Evolutionary conservation across 2,797 vertebrate genomes (phyloP), one percentile per base, ranked within the genome.

Genomic region (Enteromius viviparus): DNA sequence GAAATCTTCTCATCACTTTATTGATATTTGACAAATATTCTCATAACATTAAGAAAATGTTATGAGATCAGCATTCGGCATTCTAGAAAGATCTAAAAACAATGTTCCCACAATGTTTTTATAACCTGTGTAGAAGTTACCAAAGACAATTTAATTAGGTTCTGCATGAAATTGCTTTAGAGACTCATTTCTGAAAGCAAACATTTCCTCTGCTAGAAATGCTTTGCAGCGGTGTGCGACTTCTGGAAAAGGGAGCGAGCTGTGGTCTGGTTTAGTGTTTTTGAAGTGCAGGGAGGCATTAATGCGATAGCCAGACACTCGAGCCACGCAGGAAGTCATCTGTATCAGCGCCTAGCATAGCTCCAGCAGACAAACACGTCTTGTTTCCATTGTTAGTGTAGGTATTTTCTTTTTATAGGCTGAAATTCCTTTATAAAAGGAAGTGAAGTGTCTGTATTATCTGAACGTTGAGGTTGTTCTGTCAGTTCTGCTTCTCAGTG

Each of bases 201-300:
- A 64, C 8, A 2, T 60, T 58, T 75, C 75, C 64, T 60, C 29
- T 78, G 49, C 62, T 74, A 71, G 68, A 85, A 81, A 88, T 86
- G 62, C 89, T 85, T 85, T 86, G 87, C 34, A 84, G 77, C 86
- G 87, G 85, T 84, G 11, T 69, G 74, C 92, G 84, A 89, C 89
- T 82, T 88, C 85, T 87, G 87, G 88, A 85, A 89, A 82, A 47
- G 76, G 49, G 78, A 75, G 80, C 64, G 69, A 17, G 68, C 75
- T 82, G 71, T 77, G 74, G 53, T 79, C 53, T 45, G 26, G 74
- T 70, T 51, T 40, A 45, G 40, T 6, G 69, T 51, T 89, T 91
- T 90, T 93, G 90, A 92, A 91, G 89, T 62, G 87, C 81, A 86
- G 76, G 78, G 80, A 85, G 74, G 55, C 84, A 78, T 89, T 89